Conservation (phyloP, 1,140 invertebrate species). For the Bilobella aurantiaca region DNA sequence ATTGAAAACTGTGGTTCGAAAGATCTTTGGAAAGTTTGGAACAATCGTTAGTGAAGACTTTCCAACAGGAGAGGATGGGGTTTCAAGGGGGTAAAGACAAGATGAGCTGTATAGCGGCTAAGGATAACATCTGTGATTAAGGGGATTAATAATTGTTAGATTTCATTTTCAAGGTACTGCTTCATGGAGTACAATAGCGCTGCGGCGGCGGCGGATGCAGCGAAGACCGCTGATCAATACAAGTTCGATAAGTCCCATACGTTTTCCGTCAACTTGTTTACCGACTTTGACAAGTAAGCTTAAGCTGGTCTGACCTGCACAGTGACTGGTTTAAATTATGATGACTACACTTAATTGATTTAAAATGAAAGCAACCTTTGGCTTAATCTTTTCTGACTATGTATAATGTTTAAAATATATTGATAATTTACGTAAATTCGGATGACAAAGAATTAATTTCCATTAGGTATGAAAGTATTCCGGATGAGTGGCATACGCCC, state of each 20-base stretch:
- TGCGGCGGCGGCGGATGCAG: slow-evolving; percentile 69
- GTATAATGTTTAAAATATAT: slow-evolving; percentile 6
- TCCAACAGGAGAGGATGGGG: slow-evolving; percentile 68
- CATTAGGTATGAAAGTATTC: slow-evolving; percentile 72
- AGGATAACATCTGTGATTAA: background rate
- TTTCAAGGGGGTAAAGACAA: slow-evolving; percentile 68
- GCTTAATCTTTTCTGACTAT: slow-evolving; percentile 32
- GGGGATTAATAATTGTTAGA: background rate
- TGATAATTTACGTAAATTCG: background rate
- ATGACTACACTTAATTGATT: slow-evolving; percentile 16
- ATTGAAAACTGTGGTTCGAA: slow-evolving; percentile 81
- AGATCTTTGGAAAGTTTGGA: slow-evolving; percentile 85
- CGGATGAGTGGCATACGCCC: slow-evolving; percentile 85
- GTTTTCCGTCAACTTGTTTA: slow-evolving; percentile 89
- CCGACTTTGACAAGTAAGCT: slow-evolving; percentile 81
- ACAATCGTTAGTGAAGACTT: slow-evolving; percentile 82
- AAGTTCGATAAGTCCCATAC: slow-evolving; percentile 94
- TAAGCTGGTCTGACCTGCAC: background rate
- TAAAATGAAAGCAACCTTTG: slow-evolving; percentile 17
- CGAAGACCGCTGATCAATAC: slow-evolving; percentile 78
- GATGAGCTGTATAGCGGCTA: background rate
- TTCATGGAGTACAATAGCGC: slow-evolving; percentile 85
- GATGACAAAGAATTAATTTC: slow-evolving; percentile 17
- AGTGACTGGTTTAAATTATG: background rate
- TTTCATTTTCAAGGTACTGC: slow-evolving; percentile 56